A percentile compares a stretch with the other conserved stretches of the same genome.
Conservation (phyloP, 2,113 vertebrate species). For the Clarias batrachus region DNA sequence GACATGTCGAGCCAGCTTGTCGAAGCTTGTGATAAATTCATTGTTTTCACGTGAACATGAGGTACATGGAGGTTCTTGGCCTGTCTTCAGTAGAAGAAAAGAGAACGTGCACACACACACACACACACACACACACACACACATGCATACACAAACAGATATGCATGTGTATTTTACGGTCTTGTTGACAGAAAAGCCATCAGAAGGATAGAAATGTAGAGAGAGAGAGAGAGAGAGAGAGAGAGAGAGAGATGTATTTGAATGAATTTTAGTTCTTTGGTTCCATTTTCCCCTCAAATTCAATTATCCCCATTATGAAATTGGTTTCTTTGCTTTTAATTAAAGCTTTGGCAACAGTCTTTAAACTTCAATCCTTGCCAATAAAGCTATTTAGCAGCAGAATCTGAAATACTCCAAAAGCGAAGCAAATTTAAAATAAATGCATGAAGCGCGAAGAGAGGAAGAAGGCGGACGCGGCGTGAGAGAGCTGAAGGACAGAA, state of each 20-base stretch:
- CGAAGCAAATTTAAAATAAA: neutral
- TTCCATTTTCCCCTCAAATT: neutral
- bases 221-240: conserved; percentile 15
- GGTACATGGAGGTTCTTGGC: conserved; percentile 56
- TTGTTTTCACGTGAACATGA: conserved; percentile 56
- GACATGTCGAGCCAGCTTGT: conserved; percentile 60
- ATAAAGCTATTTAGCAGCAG: neutral
- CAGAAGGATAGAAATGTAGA: conserved; percentile 2
- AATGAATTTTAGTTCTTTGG: neutral
- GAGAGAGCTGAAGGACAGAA: conserved; percentile 3
- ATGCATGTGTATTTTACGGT: neutral
- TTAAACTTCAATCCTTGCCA: neutral
- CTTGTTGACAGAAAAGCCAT: conserved; percentile 31
- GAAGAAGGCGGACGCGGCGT: neutral
- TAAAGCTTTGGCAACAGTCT: neutral
- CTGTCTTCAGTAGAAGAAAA: conserved; percentile 29
- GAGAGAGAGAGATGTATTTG: neutral
- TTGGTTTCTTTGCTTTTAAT: neutral
- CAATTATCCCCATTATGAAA: conserved; percentile 4
- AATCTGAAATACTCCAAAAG: neutral
- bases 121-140: conserved; percentile 21
- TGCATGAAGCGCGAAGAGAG: neutral
- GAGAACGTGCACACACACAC: neutral
- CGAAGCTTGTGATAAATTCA: conserved; percentile 56
- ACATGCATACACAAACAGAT: conserved; percentile 12